Percentiles rank a stretch among this genome's conserved stretches.
These are phyloP conservation scores for Plecotus auritus DNA, from an alignment of 2,113 vertebrate species.

Conservation along the genomic window DNA sequence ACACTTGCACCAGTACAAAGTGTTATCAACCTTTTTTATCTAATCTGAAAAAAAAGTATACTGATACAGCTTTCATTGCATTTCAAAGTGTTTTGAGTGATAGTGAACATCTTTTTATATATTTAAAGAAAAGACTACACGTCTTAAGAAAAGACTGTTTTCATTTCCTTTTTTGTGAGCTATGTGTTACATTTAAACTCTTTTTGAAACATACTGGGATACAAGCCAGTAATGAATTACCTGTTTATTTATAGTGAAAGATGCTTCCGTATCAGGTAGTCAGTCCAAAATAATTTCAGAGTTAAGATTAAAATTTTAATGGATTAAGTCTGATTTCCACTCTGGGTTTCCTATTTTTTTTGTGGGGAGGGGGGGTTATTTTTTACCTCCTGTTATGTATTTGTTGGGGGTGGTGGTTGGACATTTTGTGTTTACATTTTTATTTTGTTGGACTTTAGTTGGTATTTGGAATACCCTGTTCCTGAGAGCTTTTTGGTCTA, in stretches of 20 bases:
- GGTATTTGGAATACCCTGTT: neutral
- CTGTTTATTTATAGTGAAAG: slow-evolving; percentile 15
- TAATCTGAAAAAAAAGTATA: neutral
- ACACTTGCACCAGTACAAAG: neutral
- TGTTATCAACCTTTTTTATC: neutral
- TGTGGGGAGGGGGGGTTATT: fast-evolving
- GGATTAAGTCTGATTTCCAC: neutral
- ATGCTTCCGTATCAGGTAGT: neutral
- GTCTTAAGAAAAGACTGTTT: neutral
- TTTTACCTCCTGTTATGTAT: neutral
- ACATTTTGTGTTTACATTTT: neutral
- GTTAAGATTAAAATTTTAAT: slow-evolving; percentile 25
- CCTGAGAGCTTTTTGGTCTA: neutral
- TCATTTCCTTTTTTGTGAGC: neutral
- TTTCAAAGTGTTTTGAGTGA: slow-evolving; percentile 4
- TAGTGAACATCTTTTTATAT: neutral
- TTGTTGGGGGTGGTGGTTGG: neutral
- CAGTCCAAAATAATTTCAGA: neutral
- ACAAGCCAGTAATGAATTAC: neutral
- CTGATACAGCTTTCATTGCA: slow-evolving; percentile 10
- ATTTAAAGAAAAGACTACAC: neutral
- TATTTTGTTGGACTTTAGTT: slow-evolving; percentile 22
- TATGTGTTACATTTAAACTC: neutral
- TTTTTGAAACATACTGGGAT: neutral
- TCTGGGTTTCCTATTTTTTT: neutral